A percentile compares a stretch with the other conserved stretches of the same genome.
phyloP scores from a whole-genome alignment of 2,888 invertebrate genomes.

The Adineta ricciae region DNA sequence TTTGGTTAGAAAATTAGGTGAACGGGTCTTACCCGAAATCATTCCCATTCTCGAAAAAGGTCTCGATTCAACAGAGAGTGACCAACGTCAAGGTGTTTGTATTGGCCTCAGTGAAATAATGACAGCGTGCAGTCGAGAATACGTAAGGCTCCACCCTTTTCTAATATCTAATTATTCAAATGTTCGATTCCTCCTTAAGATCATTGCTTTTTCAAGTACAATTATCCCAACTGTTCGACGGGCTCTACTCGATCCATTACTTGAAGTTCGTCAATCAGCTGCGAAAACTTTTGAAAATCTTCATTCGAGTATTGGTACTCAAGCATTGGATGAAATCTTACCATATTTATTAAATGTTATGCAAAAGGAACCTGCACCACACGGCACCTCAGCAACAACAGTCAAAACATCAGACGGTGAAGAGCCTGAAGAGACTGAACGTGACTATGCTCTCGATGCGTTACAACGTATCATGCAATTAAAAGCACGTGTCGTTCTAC shows the following conservation, averaged over 20 bases:
- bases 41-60: constrained; percentile 92
- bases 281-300: constrained; percentile 91
- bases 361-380: constrained; percentile 44
- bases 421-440: not conserved
- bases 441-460: constrained; percentile 81
- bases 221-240: constrained; percentile 77
- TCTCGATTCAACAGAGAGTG: constrained; percentile 74
- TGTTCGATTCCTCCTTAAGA: constrained; percentile 37
- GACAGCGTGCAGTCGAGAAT: constrained; percentile 81
- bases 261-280: constrained; percentile 81
- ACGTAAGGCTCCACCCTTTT: too few relatives aligned
- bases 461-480: constrained; percentile 91
- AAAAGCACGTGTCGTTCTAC: constrained; percentile 84
- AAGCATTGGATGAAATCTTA: constrained; percentile 89
- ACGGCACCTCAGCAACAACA: not conserved
- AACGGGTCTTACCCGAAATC: constrained; percentile 73
- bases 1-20: constrained; percentile 32
- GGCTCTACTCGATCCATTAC: constrained; percentile 81
- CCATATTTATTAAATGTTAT: constrained; percentile 74
- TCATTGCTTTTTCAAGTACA: constrained; percentile 71
- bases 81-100: constrained; percentile 94
- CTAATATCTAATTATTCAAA: constrained; percentile 19
- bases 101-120: constrained; percentile 95
- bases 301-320: constrained; percentile 80
- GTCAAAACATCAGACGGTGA: constrained; percentile 54